Conservation (phyloP, 2,797 vertebrate genomes). For the Microctenopoma stevenorrisi region DNA sequence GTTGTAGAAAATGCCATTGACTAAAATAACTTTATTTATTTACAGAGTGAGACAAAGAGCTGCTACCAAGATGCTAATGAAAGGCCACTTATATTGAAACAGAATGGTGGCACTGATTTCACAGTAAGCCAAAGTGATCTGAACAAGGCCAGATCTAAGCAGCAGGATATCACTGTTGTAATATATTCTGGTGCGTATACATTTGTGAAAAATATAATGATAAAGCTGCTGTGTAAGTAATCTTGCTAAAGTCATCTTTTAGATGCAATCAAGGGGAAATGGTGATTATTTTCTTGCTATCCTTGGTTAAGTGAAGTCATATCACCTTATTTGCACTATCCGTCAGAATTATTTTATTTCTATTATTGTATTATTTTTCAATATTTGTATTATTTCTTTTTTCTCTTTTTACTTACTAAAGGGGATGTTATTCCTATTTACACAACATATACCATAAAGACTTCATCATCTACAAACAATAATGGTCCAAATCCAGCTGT, state of each 20-base stretch:
- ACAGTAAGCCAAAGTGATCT: rapidly evolving
- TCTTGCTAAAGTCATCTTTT: background rate
- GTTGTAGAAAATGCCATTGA: background rate
- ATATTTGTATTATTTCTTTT: background rate
- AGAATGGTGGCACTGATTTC: background rate
- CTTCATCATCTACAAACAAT: constrained; percentile 10
- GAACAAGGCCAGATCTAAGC: rapidly evolving
- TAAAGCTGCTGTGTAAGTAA: background rate
- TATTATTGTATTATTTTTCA: too few relatives aligned
- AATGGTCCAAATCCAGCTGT: background rate
- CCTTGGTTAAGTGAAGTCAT: too few relatives aligned
- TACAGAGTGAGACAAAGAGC: constrained; percentile 42
- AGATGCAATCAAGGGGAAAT: too few relatives aligned
- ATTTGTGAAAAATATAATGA: background rate
- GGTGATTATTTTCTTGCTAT: too few relatives aligned
- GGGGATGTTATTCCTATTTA: constrained; percentile 20
- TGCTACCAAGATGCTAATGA: constrained; percentile 39
- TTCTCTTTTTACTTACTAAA: constrained; percentile 20
- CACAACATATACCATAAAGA: constrained; percentile 48
- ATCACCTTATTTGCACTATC: too few relatives aligned
- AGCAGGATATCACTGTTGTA: constrained; percentile 50
- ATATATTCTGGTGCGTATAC: constrained; percentile 55
- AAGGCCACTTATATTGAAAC: constrained; percentile 26
- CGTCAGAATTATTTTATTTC: too few relatives aligned
- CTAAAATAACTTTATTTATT: background rate